These are phyloP conservation scores for Synanceia verrucosa DNA, from an alignment of 2,797 vertebrate genomes.

Conservation along the genomic window DNA sequence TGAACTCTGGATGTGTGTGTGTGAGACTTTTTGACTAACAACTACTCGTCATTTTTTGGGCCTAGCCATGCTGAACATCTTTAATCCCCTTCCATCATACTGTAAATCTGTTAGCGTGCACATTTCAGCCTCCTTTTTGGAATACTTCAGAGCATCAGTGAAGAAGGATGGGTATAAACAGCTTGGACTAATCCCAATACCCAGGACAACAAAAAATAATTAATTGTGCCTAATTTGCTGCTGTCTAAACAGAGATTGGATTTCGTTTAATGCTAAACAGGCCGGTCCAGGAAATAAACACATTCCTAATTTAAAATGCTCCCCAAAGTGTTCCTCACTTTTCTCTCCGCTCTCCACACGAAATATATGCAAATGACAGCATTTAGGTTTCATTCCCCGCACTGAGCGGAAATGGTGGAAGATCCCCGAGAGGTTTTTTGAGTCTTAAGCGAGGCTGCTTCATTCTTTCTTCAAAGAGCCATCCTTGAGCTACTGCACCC, in stretches of 20 bases:
- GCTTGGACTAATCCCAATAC: slow-evolving; percentile 73
- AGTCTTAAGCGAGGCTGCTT: slow-evolving; percentile 54
- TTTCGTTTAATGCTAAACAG: slow-evolving; percentile 79
- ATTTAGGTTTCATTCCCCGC: slow-evolving; percentile 65
- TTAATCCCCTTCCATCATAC: slow-evolving; percentile 50
- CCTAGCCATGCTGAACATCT: slow-evolving; percentile 50
- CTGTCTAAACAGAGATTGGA: slow-evolving; percentile 80
- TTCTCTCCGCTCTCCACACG: slow-evolving; percentile 47
- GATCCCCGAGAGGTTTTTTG: slow-evolving; percentile 57
- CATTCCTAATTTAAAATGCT: slow-evolving; percentile 76
- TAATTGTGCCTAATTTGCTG: slow-evolving; percentile 80
- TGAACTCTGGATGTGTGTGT: slow-evolving; percentile 57
- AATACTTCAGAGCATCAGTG: slow-evolving; percentile 53
- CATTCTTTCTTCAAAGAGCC: slow-evolving; percentile 55
- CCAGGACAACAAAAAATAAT: slow-evolving; percentile 74
- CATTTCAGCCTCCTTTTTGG: slow-evolving; percentile 37
- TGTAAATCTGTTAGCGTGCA: slow-evolving; percentile 45
- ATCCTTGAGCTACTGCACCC: slow-evolving; percentile 32
- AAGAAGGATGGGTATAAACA: slow-evolving; percentile 59
- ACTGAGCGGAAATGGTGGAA: slow-evolving; percentile 55
- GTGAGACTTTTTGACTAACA: slow-evolving; percentile 37
- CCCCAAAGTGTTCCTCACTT: slow-evolving; percentile 63
- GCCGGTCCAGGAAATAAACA: slow-evolving; percentile 75
- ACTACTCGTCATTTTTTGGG: slow-evolving; percentile 36
- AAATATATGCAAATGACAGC: slow-evolving; percentile 78